phyloP scores from a whole-genome alignment of 1,140 invertebrate species.

The Drosophila pseudoananassae region DNA sequence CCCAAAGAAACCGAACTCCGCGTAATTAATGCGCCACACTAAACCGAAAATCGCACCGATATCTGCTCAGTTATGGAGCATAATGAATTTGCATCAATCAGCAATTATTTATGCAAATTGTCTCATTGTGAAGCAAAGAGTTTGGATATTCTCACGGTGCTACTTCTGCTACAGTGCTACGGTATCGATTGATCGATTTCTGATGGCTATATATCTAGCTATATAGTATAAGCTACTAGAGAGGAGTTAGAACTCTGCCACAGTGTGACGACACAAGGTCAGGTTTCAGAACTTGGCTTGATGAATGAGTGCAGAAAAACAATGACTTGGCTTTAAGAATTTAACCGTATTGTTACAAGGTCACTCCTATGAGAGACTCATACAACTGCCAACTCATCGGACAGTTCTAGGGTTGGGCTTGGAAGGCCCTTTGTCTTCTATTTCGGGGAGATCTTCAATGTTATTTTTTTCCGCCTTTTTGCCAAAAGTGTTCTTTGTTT shows the following conservation, averaged over 20 bases:
- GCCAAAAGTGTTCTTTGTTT: conserved; percentile 46
- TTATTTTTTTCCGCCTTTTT: not conserved
- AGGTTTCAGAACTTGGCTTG: conserved; percentile 9
- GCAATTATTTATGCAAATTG: conserved; percentile 79
- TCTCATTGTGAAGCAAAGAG: conserved; percentile 13
- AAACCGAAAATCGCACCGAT: conserved; percentile 20
- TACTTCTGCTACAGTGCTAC: not conserved
- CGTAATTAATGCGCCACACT: conserved; percentile 52
- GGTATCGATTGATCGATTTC: conserved; percentile 56
- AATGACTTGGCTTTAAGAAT: conserved; percentile 21
- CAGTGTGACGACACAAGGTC: conserved; percentile 17
- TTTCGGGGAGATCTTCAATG: conserved; percentile 25
- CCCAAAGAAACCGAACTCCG: conserved; percentile 35
- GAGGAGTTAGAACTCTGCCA: not conserved
- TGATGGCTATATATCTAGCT: conserved; percentile 28
- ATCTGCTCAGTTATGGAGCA: conserved; percentile 10
- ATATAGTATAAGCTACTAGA: not conserved
- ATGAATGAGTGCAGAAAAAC: conserved; percentile 45
- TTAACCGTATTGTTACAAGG: conserved; percentile 25
- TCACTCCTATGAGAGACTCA: conserved; percentile 17
- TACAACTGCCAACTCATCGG: conserved; percentile 33
- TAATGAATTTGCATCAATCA: conserved; percentile 70
- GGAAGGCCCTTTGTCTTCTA: conserved; percentile 30
- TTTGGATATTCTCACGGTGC: conserved; percentile 68
- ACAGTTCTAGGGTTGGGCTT: conserved; percentile 8